Evolutionary conservation across 2,888 invertebrate species (phyloP).

Genomic region (Hypercompe scribonia): DNA sequence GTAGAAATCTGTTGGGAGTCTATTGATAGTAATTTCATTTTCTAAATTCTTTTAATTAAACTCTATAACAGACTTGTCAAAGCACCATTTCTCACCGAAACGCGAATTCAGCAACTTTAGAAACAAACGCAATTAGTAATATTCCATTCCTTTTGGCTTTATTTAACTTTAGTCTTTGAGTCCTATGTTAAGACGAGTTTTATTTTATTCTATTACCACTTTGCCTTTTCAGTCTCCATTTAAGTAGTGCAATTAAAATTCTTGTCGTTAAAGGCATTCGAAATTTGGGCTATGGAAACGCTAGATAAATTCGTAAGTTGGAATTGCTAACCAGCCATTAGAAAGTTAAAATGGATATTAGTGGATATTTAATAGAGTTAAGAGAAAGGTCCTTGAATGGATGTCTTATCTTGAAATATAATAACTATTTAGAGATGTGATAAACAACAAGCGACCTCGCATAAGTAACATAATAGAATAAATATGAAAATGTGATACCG

Average conservation of each 20-base stretch:
- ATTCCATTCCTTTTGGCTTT: slow-evolving; percentile 45
- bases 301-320: background rate
- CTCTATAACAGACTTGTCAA: slow-evolving; percentile 44
- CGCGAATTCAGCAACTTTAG: slow-evolving; percentile 40
- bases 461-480: no score
- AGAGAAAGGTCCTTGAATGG: background rate
- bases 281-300: background rate
- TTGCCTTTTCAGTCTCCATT: slow-evolving; percentile 28
- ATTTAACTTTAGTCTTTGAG: slow-evolving; percentile 52
- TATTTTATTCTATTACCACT: slow-evolving; percentile 43
- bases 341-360: background rate
- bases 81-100: slow-evolving; percentile 44
- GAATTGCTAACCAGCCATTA: background rate
- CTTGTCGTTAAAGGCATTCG: slow-evolving; percentile 17
- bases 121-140: slow-evolving; percentile 56
- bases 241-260: slow-evolving; percentile 29
- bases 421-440: background rate
- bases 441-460: no score
- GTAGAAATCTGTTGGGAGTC: background rate
- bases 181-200: slow-evolving; percentile 48
- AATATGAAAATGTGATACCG: no score
- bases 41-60: slow-evolving; percentile 47
- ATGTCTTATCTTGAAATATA: background rate
- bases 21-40: background rate
- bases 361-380: background rate